Evolutionary conservation across 1,140 invertebrate species (phyloP).

Genomic region (Drosophila lowei): DNA sequence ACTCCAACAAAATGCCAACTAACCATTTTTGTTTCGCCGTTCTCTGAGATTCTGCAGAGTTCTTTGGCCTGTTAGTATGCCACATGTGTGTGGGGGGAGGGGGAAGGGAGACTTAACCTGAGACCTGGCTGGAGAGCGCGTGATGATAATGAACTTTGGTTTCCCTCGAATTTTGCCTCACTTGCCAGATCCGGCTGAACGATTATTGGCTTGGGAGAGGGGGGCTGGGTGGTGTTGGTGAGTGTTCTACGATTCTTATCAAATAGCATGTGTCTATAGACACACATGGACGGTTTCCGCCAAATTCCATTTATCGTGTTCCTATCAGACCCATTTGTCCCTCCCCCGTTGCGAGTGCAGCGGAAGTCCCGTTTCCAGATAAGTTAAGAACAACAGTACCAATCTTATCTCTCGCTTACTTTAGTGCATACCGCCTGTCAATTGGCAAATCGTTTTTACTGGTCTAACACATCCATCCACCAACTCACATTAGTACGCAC

Average conservation of each 20-base stretch:
- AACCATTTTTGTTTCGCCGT: not conserved
- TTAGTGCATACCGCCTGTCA: conserved; percentile 4
- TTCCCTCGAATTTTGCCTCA: conserved; percentile 1
- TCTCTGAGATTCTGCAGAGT: conserved; percentile 24
- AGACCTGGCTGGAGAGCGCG: conserved; percentile 10
- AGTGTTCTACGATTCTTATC: conserved; percentile 9
- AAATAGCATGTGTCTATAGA: not conserved
- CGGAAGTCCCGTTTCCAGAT: conserved; percentile 31
- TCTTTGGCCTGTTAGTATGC: conserved; percentile 19
- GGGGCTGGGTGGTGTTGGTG: not conserved
- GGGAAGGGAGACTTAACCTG: not conserved
- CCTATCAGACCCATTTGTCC: conserved; percentile 3
- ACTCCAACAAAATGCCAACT: conserved; percentile 19
- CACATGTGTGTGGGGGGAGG: not conserved
- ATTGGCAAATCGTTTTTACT: conserved; percentile 32
- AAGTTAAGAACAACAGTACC: conserved; percentile 17
- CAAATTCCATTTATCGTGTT: conserved; percentile 34
- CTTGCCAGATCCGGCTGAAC: conserved; percentile 26
- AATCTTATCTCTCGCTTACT: conserved; percentile 30
- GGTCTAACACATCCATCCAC: conserved; percentile 11
- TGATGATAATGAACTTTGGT: conserved; percentile 17
- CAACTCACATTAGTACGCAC: not conserved
- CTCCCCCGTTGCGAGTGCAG: conserved; percentile 15
- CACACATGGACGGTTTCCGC: conserved; percentile 26
- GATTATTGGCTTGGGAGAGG: conserved; percentile 1